phyloP scores from a whole-genome alignment of 2,113 vertebrate species.

The Paraplagusia blochii region DNA sequence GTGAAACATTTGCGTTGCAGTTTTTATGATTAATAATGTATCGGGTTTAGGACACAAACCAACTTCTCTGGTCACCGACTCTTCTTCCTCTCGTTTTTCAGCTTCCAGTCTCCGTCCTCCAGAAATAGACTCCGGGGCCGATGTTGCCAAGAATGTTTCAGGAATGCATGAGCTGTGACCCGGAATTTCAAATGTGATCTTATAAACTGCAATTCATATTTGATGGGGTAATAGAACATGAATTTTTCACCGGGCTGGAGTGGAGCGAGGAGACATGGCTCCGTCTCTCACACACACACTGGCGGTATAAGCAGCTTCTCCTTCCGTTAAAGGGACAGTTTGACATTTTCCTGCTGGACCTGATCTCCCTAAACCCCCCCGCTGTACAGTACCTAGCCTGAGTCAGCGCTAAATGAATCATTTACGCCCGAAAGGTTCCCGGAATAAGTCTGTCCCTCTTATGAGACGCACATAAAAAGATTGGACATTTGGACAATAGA shows the following conservation, averaged over 20 bases:
- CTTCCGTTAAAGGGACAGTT: not conserved
- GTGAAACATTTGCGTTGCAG: too few relatives aligned
- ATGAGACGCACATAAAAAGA: too few relatives aligned
- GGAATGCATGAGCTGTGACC: constrained; percentile 49
- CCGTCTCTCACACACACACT: constrained; percentile 5
- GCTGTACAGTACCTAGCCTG: too few relatives aligned
- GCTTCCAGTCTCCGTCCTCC: not conserved
- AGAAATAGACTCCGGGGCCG: constrained; percentile 12
- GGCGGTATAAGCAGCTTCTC: constrained; percentile 10
- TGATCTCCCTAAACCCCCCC: not conserved
- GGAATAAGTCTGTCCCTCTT: too few relatives aligned
- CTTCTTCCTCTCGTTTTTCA: constrained; percentile 8
- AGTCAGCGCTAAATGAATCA: too few relatives aligned
- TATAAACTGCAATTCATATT: constrained; percentile 68
- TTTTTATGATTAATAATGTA: too few relatives aligned
- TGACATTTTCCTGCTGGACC: not conserved
- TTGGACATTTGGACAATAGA: too few relatives aligned
- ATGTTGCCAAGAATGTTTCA: constrained; percentile 18
- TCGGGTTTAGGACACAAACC: constrained; percentile 13
- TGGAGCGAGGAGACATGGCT: not conserved
- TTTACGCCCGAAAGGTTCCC: too few relatives aligned
- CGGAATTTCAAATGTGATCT: constrained; percentile 60
- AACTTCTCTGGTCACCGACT: constrained; percentile 6
- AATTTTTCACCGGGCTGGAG: constrained; percentile 49
- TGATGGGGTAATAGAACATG: constrained; percentile 63